Evolutionary conservation across 2,797 vertebrate species (phyloP), one percentile per base, ranked within the genome.

Genomic region (Florisuga fusca): DNA sequence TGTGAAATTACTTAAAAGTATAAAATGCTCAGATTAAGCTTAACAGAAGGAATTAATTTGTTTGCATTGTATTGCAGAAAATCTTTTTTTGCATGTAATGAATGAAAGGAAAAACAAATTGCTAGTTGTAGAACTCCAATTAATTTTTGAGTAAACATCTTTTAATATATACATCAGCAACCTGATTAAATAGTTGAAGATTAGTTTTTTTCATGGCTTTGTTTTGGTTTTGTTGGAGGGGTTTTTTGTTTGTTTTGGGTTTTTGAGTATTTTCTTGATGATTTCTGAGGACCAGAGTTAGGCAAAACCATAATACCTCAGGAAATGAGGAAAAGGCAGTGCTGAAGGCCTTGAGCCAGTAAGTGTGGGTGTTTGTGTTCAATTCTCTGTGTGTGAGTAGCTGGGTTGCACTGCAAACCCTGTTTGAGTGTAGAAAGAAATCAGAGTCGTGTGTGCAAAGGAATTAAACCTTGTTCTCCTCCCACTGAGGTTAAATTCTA

Each of bases 401-500:
- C 19, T 82, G n/a, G 80, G 33, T 57, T 85, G 26, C 7, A 27
- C 36, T 71, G 15, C 11, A 77, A 80, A 77, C 82, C 31, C 41
- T 53, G 12, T 82, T 82, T 54, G 61, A 87, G 45, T 71, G 41
- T 66, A 77, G 68, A 83, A 85, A 89, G 34, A 62, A 68, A 82
- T 87, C 75, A 74, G 6, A 51, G 62, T 62, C 29, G 25, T 5
- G 7, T 57, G 15, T 73, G 31, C 87, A 61, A 88, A 92, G 53
- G 45, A 92, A 76, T 88, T 66, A 83, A 58, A 87, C 17, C 27
- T 87, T 81, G 23, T 88, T 93, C 90, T 92, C 43, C 38, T 45
- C 43, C 10, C 7, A 21, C 27, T 48, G 43, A 77, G 27, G 27
- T 87, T 75, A 59, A 76, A 88, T 67, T 78, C 51, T 63, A 41